phyloP scores from a whole-genome alignment of 2,797 vertebrate genomes.

The Megalops cyprinoides region DNA sequence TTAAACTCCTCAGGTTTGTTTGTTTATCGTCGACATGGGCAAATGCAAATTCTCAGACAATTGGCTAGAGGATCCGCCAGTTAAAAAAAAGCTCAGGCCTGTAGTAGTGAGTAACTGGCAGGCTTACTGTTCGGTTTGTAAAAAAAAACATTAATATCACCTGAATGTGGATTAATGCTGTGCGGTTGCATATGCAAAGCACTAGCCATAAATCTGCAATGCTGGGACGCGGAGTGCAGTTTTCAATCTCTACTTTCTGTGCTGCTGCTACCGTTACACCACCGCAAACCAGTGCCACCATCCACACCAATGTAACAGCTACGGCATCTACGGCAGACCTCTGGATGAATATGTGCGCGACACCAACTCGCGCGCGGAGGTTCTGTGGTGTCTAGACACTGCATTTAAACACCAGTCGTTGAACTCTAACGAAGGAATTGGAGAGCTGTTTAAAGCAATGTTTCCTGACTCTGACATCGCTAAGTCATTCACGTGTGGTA shows the following conservation, averaged over 20 bases:
- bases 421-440: slow-evolving; percentile 10
- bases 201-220: neutral
- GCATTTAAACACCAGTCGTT: slow-evolving; percentile 19
- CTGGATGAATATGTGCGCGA: neutral
- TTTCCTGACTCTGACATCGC: slow-evolving; percentile 8
- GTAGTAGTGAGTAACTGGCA: no score
- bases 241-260: slow-evolving; percentile 5
- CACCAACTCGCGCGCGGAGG: slow-evolving; percentile 15
- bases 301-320: slow-evolving; percentile 7
- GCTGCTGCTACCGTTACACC: no score
- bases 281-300: neutral
- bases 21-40: neutral
- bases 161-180: no score
- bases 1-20: no score
- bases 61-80: neutral
- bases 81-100: neutral
- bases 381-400: slow-evolving; percentile 18
- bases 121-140: no score
- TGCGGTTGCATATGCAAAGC: neutral
- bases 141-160: no score
- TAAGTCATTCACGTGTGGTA: neutral
- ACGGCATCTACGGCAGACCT: neutral
- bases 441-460: neutral
- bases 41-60: neutral
- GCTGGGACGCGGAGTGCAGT: neutral